Percentiles rank a stretch among this genome's conserved stretches.
Evolutionary conservation across 1,140 invertebrate species (phyloP).

Genomic region (Bombus terrestris): DNA sequence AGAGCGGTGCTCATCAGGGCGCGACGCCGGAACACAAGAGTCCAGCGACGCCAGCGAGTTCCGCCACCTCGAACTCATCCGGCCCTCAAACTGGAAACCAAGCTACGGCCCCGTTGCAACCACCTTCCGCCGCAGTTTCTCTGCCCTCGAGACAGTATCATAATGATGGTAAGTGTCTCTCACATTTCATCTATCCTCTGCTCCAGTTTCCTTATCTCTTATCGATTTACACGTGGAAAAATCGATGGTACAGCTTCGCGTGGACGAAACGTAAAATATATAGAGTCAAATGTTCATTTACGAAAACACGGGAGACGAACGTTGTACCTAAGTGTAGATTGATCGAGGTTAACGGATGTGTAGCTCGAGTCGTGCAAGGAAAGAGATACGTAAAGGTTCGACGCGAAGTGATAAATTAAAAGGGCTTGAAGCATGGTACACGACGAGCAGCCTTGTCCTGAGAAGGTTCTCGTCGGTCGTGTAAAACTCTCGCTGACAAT

Average conservation of each 20-base stretch:
- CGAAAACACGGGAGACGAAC: neutral
- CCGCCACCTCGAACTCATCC: slow-evolving; percentile 76
- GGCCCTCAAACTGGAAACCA: slow-evolving; percentile 56
- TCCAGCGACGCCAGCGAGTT: slow-evolving; percentile 78
- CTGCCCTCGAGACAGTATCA: slow-evolving; percentile 77
- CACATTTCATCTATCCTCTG: slow-evolving; percentile 46
- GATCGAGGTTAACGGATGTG: neutral
- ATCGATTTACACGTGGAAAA: neutral
- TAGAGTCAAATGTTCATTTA: neutral
- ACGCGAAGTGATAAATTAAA: neutral
- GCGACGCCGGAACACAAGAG: slow-evolving; percentile 79
- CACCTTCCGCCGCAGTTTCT: slow-evolving; percentile 60
- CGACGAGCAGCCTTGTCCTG: too few species aligned
- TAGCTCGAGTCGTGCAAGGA: neutral
- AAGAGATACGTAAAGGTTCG: neutral
- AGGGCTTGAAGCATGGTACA: too few species aligned
- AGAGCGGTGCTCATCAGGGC: slow-evolving; percentile 76
- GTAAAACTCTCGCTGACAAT: neutral
- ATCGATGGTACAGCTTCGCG: neutral
- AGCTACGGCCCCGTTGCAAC: slow-evolving; percentile 60
- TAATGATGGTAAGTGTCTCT: slow-evolving; percentile 77
- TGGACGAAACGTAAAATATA: neutral
- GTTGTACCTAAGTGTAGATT: neutral
- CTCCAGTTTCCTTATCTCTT: neutral
- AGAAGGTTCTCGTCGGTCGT: neutral